Conservation (phyloP, 2,113 vertebrate species). For the Solea solea region DNA sequence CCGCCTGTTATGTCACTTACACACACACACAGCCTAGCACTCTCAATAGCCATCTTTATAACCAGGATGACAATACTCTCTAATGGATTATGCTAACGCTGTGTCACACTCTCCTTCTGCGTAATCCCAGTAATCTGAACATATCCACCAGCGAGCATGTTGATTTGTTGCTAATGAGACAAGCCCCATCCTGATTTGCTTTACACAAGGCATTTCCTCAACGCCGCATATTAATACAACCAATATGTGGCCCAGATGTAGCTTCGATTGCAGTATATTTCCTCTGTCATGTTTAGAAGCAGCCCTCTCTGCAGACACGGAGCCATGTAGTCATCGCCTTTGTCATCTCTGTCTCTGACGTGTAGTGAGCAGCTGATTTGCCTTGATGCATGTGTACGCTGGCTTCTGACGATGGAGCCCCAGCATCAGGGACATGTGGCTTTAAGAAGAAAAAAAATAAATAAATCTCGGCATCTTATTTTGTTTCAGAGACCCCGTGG, state of each 20-base stretch:
- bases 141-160: conserved; percentile 29
- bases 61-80: conserved; percentile 43
- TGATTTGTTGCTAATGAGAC: conserved; percentile 48
- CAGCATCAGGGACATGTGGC: neutral
- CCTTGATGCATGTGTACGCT: neutral
- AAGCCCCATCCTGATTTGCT: conserved; percentile 5
- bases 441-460: neutral
- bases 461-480: neutral
- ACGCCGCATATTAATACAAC: neutral
- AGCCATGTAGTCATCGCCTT: neutral
- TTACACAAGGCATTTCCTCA: conserved; percentile 23
- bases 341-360: neutral
- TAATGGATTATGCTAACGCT: conserved; percentile 63
- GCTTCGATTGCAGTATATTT: neutral
- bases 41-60: conserved; percentile 53
- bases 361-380: neutral
- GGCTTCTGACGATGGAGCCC: neutral
- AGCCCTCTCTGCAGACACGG: neutral
- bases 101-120: conserved; percentile 50
- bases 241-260: neutral
- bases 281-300: neutral
- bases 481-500: conserved; percentile 15
- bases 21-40: conserved; percentile 38
- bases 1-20: conserved; percentile 73
- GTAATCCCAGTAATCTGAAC: conserved; percentile 35